phyloP scores from a whole-genome alignment of 2,797 vertebrate species.

The Sebastes variabilis region DNA sequence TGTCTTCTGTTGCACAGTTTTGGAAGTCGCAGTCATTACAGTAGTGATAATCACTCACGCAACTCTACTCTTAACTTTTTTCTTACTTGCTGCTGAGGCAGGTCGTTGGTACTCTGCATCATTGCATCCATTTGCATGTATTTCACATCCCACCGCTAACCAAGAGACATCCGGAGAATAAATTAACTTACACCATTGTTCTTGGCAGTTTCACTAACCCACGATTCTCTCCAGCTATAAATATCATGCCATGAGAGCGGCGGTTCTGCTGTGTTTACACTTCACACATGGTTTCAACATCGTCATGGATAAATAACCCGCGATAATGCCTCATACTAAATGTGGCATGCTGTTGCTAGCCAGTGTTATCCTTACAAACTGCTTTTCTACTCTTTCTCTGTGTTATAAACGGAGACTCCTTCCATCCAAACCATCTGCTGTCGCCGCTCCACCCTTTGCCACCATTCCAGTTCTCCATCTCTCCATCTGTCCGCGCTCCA shows the following conservation, averaged over 20 bases:
- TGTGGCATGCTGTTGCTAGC: slow-evolving; percentile 23
- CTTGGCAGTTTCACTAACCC: slow-evolving; percentile 24
- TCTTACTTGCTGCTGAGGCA: background rate
- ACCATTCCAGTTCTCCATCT: slow-evolving; percentile 38
- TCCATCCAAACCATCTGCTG: slow-evolving; percentile 60
- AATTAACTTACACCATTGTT: slow-evolving; percentile 11
- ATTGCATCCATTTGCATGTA: slow-evolving; percentile 32
- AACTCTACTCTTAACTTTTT: background rate
- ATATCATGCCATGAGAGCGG: background rate
- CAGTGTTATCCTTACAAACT: slow-evolving; percentile 26
- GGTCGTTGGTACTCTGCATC: background rate
- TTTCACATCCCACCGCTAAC: slow-evolving; percentile 13
- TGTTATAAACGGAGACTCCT: slow-evolving; percentile 42
- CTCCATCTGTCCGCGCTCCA: slow-evolving; percentile 39
- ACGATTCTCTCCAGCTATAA: slow-evolving; percentile 5
- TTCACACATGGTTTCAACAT: slow-evolving; percentile 42
- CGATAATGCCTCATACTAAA: slow-evolving; percentile 34
- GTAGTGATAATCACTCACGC: background rate
- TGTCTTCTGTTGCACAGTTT: slow-evolving; percentile 3
- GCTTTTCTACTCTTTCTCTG: slow-evolving; percentile 14
- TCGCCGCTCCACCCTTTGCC: slow-evolving; percentile 33
- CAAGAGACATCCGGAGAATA: slow-evolving; percentile 12
- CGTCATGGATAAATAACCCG: slow-evolving; percentile 33
- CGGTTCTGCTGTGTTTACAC: slow-evolving; percentile 35
- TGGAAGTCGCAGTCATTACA: background rate